phyloP scores from a whole-genome alignment of 2,888 invertebrate genomes.

The Torymus aiolomorphi region DNA sequence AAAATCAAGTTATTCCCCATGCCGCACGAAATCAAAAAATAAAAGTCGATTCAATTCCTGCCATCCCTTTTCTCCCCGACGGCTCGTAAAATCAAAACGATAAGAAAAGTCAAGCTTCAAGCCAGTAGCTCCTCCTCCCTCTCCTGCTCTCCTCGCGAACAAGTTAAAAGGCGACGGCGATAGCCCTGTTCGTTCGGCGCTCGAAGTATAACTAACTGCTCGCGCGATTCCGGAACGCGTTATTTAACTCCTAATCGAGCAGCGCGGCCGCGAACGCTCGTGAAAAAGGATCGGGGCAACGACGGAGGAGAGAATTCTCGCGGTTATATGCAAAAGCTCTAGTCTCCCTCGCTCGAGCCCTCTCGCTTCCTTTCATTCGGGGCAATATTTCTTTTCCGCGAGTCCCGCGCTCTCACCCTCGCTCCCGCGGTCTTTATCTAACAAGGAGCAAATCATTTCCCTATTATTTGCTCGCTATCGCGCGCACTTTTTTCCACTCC shows the following conservation, averaged over 20 bases:
- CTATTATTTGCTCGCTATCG: conserved; percentile 76
- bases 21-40: too few relatives aligned
- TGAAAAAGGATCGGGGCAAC: conserved; percentile 64
- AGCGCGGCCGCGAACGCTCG: conserved; percentile 63
- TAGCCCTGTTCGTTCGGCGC: not conserved
- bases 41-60: too few relatives aligned
- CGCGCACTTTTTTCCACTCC: conserved; percentile 59
- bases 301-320: conserved; percentile 6
- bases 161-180: conserved; percentile 39
- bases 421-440: conserved; percentile 72
- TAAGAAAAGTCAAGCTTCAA: not conserved
- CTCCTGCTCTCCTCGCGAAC: not conserved
- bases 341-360: not conserved
- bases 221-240: conserved; percentile 56
- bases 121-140: not conserved
- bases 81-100: not conserved
- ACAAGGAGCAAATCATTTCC: conserved; percentile 76
- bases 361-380: conserved; percentile 59
- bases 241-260: conserved; percentile 72
- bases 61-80: too few relatives aligned
- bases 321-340: conserved; percentile 34
- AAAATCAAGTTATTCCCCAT: too few relatives aligned
- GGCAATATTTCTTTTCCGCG: conserved; percentile 75
- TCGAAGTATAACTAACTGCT: conserved; percentile 46
- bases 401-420: conserved; percentile 62